phyloP scores from a whole-genome alignment of 2,888 invertebrate species.

The Chrysomela aeneicollis region DNA sequence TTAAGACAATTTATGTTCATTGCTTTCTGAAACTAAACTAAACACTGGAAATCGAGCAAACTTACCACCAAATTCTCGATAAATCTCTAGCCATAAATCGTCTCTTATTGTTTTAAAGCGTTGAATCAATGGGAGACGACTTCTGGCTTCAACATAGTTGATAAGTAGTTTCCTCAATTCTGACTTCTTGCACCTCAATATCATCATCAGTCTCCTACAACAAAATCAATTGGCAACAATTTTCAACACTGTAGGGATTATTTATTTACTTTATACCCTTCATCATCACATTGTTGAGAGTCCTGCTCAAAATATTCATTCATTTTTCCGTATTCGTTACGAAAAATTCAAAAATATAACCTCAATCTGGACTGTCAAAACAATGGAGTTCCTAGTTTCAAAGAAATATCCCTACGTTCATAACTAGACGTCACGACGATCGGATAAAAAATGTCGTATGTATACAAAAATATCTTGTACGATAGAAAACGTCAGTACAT shows the following conservation, averaged over 20 bases:
- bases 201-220: slow-evolving; percentile 2
- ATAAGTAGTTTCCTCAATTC: not conserved
- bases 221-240: not conserved
- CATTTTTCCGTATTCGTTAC: no score
- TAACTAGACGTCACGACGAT: slow-evolving; percentile 2
- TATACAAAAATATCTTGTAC: no score
- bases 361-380: not conserved
- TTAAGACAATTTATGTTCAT: not conserved
- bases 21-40: not conserved
- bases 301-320: not conserved
- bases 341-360: not conserved
- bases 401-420: not conserved
- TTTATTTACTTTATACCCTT: not conserved
- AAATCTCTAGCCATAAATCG: slow-evolving; percentile 15
- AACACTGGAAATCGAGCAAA: not conserved
- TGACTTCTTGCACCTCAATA: not conserved
- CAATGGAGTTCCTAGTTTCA: not conserved
- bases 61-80: slow-evolving; percentile 2
- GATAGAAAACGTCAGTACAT: no score
- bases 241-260: no score
- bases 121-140: slow-evolving; percentile 15
- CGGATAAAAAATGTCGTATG: not conserved
- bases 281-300: not conserved
- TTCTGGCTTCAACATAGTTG: not conserved
- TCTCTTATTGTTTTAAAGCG: slow-evolving; percentile 17